A percentile compares a stretch with the other conserved stretches of the same genome.
phyloP scores from a whole-genome alignment of 2,888 invertebrate species.

The Globia sparganii region DNA sequence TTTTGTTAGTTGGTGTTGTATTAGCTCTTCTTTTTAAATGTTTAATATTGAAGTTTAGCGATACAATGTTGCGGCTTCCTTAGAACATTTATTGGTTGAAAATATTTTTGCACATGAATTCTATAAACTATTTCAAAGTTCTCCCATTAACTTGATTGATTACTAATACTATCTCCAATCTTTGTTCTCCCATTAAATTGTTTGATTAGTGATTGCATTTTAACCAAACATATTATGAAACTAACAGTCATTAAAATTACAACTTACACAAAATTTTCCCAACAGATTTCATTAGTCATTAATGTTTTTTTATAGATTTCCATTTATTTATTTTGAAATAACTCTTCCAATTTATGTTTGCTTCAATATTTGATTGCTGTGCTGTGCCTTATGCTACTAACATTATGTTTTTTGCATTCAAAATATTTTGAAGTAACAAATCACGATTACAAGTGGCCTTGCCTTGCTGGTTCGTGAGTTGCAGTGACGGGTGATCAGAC shows the following conservation, averaged over 20 bases:
- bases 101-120: neutral
- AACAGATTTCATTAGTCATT: slow-evolving; percentile 8
- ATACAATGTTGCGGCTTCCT: neutral
- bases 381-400: slow-evolving; percentile 22
- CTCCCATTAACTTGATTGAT: neutral
- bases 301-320: slow-evolving; percentile 25
- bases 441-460: slow-evolving; percentile 70
- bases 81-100: neutral
- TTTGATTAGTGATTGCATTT: neutral
- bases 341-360: slow-evolving; percentile 10
- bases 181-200: neutral
- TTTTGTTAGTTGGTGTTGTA: neutral
- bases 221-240: neutral
- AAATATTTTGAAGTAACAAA: slow-evolving; percentile 62
- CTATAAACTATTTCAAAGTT: neutral
- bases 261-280: slow-evolving; percentile 17
- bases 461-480: slow-evolving; percentile 76
- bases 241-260: slow-evolving; percentile 8
- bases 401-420: slow-evolving; percentile 54
- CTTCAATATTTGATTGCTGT: slow-evolving; percentile 30
- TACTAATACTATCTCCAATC: neutral
- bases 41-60: too few species aligned
- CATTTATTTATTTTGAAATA: slow-evolving; percentile 28
- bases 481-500: slow-evolving; percentile 73
- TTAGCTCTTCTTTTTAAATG: neutral